Evolutionary conservation across 2,888 invertebrate genomes (phyloP).

Genomic region (Eristalis tenax): DNA sequence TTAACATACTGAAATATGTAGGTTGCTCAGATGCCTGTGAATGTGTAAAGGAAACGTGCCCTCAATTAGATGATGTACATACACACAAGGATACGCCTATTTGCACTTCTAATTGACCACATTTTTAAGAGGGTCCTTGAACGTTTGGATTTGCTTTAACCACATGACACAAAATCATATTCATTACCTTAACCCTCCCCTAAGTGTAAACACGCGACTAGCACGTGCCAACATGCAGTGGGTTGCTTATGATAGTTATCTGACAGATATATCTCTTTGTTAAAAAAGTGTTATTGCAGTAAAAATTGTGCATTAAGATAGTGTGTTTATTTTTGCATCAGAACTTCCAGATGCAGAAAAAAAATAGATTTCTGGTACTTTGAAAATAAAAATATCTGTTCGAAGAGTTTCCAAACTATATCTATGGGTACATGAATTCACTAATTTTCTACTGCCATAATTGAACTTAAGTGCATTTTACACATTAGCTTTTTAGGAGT

Average conservation of each 20-base stretch:
- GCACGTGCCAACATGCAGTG: constrained; percentile 1
- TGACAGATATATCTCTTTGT: neutral
- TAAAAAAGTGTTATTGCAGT: neutral
- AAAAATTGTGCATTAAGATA: neutral
- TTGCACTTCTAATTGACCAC: neutral
- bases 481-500: no score
- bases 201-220: constrained; percentile 10
- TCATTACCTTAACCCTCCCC: neutral
- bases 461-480: no score
- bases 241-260: neutral
- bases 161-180: constrained; percentile 5
- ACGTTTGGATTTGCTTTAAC: neutral
- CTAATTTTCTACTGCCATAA: no score
- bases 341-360: neutral
- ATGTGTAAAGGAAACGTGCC: no score
- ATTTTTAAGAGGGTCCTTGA: constrained; percentile 15
- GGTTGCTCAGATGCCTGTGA: no score
- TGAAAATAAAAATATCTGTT: neutral
- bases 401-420: neutral
- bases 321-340: neutral
- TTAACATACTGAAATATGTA: no score
- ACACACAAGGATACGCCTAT: neutral
- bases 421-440: no score
- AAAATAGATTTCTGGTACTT: neutral
- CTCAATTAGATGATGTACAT: neutral